phyloP scores from a whole-genome alignment of 1,140 invertebrate species.

The Dolichoris vasculosae region DNA sequence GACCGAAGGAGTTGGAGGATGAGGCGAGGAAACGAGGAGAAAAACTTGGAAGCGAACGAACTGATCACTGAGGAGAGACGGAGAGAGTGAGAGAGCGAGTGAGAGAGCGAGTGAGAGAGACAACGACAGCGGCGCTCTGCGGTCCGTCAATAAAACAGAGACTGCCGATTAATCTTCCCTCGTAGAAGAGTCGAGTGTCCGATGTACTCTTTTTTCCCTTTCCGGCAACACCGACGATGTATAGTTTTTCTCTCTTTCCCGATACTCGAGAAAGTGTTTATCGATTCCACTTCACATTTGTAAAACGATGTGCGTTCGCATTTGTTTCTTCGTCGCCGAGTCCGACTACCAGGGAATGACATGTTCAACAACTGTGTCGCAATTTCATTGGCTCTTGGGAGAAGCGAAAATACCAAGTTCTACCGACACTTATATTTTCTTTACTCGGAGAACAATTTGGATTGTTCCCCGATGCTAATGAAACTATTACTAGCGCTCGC shows the following conservation, averaged over 20 bases:
- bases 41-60: background rate
- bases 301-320: background rate
- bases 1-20: background rate
- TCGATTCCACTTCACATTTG: conserved; percentile 31
- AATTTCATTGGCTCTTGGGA: conserved; percentile 16
- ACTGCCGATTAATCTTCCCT: conserved; percentile 46
- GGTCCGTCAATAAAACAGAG: conserved; percentile 46
- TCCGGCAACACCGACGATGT: background rate
- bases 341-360: background rate
- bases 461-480: too few relatives aligned
- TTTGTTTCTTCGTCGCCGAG: background rate
- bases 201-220: background rate
- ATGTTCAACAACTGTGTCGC: background rate
- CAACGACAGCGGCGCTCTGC: conserved; percentile 2
- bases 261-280: conserved; percentile 40
- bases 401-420: background rate
- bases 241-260: background rate
- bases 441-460: too few relatives aligned
- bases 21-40: conserved; percentile 5
- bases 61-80: background rate
- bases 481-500: too few relatives aligned
- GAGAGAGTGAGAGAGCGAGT: background rate
- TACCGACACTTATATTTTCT: background rate
- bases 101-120: background rate
- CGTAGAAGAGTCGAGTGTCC: conserved; percentile 7